Conservation (phyloP, 2,113 vertebrate species). For the Trichechus manatus region DNA sequence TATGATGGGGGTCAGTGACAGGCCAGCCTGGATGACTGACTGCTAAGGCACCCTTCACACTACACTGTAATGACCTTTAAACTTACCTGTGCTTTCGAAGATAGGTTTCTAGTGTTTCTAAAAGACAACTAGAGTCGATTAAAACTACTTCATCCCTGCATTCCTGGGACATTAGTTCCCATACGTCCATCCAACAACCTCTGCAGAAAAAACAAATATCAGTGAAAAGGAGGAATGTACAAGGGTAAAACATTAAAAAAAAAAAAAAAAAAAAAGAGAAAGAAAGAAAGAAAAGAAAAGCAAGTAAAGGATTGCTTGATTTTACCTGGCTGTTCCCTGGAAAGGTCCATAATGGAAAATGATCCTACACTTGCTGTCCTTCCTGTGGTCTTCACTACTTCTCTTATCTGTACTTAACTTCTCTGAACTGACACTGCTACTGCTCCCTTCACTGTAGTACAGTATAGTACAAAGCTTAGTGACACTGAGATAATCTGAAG, state of each 20-base stretch:
- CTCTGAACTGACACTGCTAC: constrained; percentile 88
- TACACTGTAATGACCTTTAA: rapidly evolving
- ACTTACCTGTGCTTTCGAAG: constrained; percentile 96
- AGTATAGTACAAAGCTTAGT: constrained; percentile 84
- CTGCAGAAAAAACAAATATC: constrained; percentile 86
- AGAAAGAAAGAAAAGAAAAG: background rate
- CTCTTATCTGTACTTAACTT: constrained; percentile 90
- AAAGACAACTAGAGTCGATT: constrained; percentile 95
- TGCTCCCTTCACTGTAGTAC: constrained; percentile 88
- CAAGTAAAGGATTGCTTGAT: constrained; percentile 67
- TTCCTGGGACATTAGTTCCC: constrained; percentile 99
- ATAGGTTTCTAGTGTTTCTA: constrained; percentile 97
- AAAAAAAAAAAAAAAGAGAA: background rate
- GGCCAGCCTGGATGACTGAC: background rate
- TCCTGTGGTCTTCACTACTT: constrained; percentile 88
- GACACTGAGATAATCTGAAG: constrained; percentile 76
- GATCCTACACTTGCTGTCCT: constrained; percentile 90
- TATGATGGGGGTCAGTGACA: background rate
- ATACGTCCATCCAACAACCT: constrained; percentile 99
- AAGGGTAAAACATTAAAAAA: constrained; percentile 16
- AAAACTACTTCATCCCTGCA: constrained; percentile 98
- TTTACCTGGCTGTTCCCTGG: constrained; percentile 89
- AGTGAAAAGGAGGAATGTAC: constrained; percentile 44
- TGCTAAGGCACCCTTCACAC: background rate
- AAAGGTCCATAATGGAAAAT: constrained; percentile 89